Conservation (phyloP, 1,140 invertebrate genomes). For the Cardiocondyla obscurior region DNA sequence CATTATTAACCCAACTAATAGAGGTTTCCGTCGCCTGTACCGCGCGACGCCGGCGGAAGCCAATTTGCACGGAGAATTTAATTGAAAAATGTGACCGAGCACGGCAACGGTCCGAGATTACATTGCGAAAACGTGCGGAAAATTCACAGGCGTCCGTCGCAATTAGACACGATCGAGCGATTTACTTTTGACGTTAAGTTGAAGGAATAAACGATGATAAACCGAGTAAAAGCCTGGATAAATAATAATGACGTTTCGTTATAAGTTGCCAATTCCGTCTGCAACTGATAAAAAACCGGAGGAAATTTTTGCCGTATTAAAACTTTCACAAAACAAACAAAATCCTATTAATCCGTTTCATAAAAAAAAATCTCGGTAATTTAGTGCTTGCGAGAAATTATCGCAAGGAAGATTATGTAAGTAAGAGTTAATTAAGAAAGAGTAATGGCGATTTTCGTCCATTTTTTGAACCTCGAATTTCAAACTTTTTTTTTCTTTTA, state of each 20-base stretch:
- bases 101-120: constrained; percentile 59
- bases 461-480: too few relatives aligned
- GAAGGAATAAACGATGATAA: not conserved
- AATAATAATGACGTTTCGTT: not conserved
- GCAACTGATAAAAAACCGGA: not conserved
- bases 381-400: not conserved
- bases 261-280: not conserved
- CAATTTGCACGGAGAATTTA: constrained; percentile 72
- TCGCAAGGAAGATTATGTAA: not conserved
- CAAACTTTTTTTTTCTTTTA: too few relatives aligned
- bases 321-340: not conserved
- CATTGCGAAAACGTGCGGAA: constrained; percentile 48
- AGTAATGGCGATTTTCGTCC: too few relatives aligned
- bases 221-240: not conserved
- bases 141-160: constrained; percentile 18
- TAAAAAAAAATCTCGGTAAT: not conserved
- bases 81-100: constrained; percentile 69
- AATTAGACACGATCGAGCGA: constrained; percentile 54
- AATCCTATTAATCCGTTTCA: not conserved
- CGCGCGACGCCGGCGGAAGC: constrained; percentile 30
- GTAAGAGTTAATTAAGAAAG: too few relatives aligned
- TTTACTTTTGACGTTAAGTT: constrained; percentile 29
- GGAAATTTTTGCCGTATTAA: not conserved
- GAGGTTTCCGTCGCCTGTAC: not conserved
- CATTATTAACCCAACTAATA: constrained; percentile 23